Evolutionary conservation across 37 sponge, comb jelly and placozoan species (phyloP), one percentile per base, ranked within the genome.

Genomic region (Lycopodina hypogea): DNA sequence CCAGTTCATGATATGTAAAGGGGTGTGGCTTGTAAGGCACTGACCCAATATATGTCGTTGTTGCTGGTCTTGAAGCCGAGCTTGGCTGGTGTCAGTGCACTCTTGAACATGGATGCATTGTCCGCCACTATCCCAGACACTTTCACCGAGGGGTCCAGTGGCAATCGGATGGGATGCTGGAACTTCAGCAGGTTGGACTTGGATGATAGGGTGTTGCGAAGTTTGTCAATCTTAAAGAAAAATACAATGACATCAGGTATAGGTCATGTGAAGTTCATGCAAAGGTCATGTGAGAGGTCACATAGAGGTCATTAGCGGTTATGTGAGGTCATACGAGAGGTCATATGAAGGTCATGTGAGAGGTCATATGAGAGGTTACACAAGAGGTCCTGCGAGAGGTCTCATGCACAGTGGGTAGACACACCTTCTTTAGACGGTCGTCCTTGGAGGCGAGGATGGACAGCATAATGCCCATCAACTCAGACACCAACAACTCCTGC

Each of bases 91-190:
- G 88, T 88, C 48, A 96, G 71, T 24, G 87, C 86, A 77, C 99
- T 99, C 86, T 99, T 99, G 76, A 91, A 94, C 59, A 99, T 65
- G 38, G 83, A 74, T 8, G 80, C 84, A 61, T 92, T 66, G 56
- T 88, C 90, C 1, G 90, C 67, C 1, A 86, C 39, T 26, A 91
- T 60, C 0, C 92, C 89, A 37, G 69, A 71, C 22, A 85, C 86
- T 79, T 62, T 75, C 22, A 76, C 61, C 9, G 26, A 11, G 21
- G 88, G 88, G 57, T 87, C 83, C n/a, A 89, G 75, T 28, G 89
- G 89, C 3, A 89, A 80, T 18, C 89, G 55, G 33, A 83, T 80
- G 19, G 85, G 71, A 7, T 68, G 74, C n/a, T 48, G 42, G 55
- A 87, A 87, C 21, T 42, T 0, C 3, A 82, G 48, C 0, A 87